A percentile compares a stretch with the other conserved stretches of the same genome.
These are phyloP conservation scores for Neocrepidodera transversa DNA, from an alignment of 2,888 invertebrate genomes.

Conservation along the genomic window DNA sequence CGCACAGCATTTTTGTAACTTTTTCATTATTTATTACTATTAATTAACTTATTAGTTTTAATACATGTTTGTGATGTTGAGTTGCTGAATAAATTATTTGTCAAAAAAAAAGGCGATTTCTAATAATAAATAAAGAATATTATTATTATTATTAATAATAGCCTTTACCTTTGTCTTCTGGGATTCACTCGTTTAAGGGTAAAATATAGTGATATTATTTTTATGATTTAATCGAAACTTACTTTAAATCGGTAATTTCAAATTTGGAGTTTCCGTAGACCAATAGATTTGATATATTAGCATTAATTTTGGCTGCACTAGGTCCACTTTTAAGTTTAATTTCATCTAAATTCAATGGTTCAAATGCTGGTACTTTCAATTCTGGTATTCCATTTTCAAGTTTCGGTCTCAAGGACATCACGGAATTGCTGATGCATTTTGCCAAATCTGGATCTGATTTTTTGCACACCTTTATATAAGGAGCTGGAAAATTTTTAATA, in stretches of 20 bases:
- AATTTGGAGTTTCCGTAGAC: slow-evolving; percentile 69
- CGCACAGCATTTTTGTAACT: too few species aligned
- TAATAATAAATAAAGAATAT: too few species aligned
- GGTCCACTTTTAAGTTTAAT: slow-evolving; percentile 55
- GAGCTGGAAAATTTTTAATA: slow-evolving; percentile 54
- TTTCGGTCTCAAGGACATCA: slow-evolving; percentile 54
- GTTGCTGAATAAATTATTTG: too few species aligned
- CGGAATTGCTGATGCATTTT: slow-evolving; percentile 56
- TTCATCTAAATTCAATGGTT: slow-evolving; percentile 59
- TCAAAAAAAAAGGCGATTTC: too few species aligned
- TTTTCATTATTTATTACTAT: too few species aligned
- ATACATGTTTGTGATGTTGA: too few species aligned
- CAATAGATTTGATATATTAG: slow-evolving; percentile 68
- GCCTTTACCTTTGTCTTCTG: too few species aligned
- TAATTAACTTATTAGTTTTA: too few species aligned
- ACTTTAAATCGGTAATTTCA: slow-evolving; percentile 67
- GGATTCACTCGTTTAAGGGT: too few species aligned
- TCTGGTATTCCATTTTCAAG: slow-evolving; percentile 61
- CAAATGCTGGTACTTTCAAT: slow-evolving; percentile 64
- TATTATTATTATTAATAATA: too few species aligned
- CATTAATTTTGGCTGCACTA: slow-evolving; percentile 60
- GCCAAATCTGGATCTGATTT: slow-evolving; percentile 54
- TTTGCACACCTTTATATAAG: slow-evolving; percentile 55
- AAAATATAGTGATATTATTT: too few species aligned
- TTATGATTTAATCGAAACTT: too few species aligned